Percentiles rank a stretch among this genome's conserved stretches.
Evolutionary conservation across 2,888 invertebrate genomes (phyloP).

Genomic region (Odontocerum albicorne): DNA sequence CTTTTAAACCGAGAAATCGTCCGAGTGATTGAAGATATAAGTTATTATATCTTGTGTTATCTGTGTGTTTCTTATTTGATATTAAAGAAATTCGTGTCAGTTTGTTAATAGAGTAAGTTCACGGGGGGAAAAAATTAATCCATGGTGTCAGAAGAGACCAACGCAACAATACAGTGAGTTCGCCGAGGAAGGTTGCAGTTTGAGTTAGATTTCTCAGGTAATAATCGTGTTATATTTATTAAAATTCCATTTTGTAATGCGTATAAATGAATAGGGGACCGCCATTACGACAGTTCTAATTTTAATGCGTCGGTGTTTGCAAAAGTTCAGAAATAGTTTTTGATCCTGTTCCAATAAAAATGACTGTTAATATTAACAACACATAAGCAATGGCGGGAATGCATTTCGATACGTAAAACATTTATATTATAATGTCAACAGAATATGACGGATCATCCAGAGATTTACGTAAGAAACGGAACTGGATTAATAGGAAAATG

Average conservation of each 20-base stretch:
- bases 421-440: neutral
- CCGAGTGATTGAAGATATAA: no score
- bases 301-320: conserved; percentile 18
- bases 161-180: no score
- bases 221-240: no score
- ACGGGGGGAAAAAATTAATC: no score
- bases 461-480: no score
- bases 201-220: no score
- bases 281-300: conserved; percentile 22
- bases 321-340: conserved; percentile 18
- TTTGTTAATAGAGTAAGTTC: no score
- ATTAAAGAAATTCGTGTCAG: neutral
- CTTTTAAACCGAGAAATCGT: neutral
- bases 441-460: neutral
- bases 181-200: no score
- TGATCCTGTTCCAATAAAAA: conserved; percentile 24
- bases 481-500: no score
- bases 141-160: no score
- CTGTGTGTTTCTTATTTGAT: neutral
- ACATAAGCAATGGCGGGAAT: conserved; percentile 9
- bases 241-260: no score
- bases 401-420: conserved; percentile 3
- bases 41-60: no score
- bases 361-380: conserved; percentile 18
- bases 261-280: conserved; percentile 1